Base-by-base conservation (phyloP, 53 echinoderm and acorn worm species). In the Paelopatides confundens region DNA sequence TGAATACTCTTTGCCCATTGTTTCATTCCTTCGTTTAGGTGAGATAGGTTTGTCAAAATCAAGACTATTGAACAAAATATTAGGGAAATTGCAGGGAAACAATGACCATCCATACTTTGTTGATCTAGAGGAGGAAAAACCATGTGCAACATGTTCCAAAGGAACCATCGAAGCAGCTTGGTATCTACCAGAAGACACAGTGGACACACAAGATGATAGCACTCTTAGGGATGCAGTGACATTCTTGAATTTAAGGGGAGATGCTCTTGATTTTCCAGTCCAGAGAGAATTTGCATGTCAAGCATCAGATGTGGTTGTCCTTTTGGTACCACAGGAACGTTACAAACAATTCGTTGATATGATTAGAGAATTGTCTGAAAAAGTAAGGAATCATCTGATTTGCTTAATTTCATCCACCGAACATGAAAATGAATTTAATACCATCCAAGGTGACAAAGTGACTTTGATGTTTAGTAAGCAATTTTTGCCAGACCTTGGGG, bases 21-120 rank as follows among this genome's bases (percentile, higher is more conserved):
- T 83, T 2, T 15, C 39, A 12, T 83, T 83, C 18, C 7, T 83
- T 18, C 64, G 84, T 1, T 29, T 83, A 23, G 84, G 84, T 0
- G 5, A 65, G 32, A 11, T 11, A 9, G 0, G 31, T 1, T 3
- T 83, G 13, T 83, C 84, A 1, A 83, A 83, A 18, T 83, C 84
- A 1, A 83, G 64, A 14, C 17, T 83, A 14, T 26, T 83, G 5
- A 83, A 83, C 38, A 83, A 83, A 63, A 26, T 83, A 12, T 10
- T 83, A 5, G 84, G 84, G 5, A 63, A 18, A 26, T 26, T 83
- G 1, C 84, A 83, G 3, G 84, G 84, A 2, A 83, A 83, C 36
- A 83, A 62, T 63, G 84, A 83, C 21, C 84, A 83, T 35, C 36
- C 84, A 21, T 83, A 62, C 65, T 83, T 83, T 31, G 84, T 83